Base-by-base conservation (phyloP, 2,113 vertebrate genomes). In the Austrofundulus limnaeus region DNA sequence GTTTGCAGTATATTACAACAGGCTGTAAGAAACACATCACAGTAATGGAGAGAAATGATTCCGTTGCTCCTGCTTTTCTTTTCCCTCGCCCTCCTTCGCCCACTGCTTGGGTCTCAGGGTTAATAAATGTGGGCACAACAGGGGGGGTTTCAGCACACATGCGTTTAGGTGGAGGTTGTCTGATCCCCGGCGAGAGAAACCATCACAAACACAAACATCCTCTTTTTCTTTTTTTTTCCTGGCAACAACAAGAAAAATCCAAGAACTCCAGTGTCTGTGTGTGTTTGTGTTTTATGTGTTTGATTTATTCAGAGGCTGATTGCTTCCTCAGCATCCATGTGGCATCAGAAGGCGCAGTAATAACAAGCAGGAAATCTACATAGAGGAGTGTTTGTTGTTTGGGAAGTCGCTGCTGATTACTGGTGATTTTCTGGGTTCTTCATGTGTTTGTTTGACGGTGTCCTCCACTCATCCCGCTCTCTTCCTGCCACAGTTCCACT, bases 261-360 rank as follows among this genome's bases (percentile, higher is more conserved):
- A 49, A 62, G 42, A 66, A 43, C 66, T 59, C 20, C 67, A 31
- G 67, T 50, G 45, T 48, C 15, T 28, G 51, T 57, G 62, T 72
- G 31, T 60, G 21, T 46, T 11, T 31, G 42, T 46, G 68, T 73
- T 65, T 3, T 76, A 62, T 52, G 47, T 66, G 28, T 65, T 65
- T 75, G 87, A 80, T 81, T 81, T 68, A 80, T 82, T 83, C 70
- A 71, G 58, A 82, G 57, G 78, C 72, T 83, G 85, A 91, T 87
- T 87, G 68, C 84, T 84, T 89, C 81, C 70, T 72, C 63, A 47
- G 55, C 74, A 61, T 73, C 49, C 61, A 24, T 61, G 56, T 64
- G 23, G 52, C 62, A 56, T 70, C 63, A 78, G 76, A 84, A 82
- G 50, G 57, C 67, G 43, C 48, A 38, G 62, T 85, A 80, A 80